Conservation (phyloP, 2,888 invertebrate genomes). For the Cactoblastis cactorum region DNA sequence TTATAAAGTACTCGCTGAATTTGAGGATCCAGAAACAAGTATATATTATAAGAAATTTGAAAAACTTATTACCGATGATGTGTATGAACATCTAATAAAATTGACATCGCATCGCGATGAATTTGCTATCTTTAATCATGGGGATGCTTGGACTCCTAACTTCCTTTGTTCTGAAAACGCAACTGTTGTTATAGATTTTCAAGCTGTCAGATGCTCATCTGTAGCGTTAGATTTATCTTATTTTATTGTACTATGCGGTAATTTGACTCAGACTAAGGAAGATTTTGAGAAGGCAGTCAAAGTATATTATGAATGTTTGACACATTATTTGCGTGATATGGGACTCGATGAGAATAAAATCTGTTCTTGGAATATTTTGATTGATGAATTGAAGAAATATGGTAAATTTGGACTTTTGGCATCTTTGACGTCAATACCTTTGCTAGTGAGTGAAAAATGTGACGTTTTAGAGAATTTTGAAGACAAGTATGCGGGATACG, state of each 20-base stretch:
- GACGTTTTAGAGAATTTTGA: conserved; percentile 34
- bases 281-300: conserved; percentile 39
- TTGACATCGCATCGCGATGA: conserved; percentile 28
- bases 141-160: conserved; percentile 51
- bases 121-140: conserved; percentile 43
- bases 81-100: conserved; percentile 37
- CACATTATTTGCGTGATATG: conserved; percentile 45
- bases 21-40: conserved; percentile 33
- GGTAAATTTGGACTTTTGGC: conserved; percentile 44
- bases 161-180: conserved; percentile 39
- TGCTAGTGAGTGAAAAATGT: conserved; percentile 38
- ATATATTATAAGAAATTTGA: conserved; percentile 43
- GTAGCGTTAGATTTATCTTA: conserved; percentile 41
- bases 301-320: conserved; percentile 36
- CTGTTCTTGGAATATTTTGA: conserved; percentile 34
- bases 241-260: conserved; percentile 35
- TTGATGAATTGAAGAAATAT: conserved; percentile 39
- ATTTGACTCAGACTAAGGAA: conserved; percentile 29
- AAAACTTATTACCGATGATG: conserved; percentile 31
- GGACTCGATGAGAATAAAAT: conserved; percentile 32
- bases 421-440: conserved; percentile 38
- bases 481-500: conserved; percentile 27
- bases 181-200: conserved; percentile 47
- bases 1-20: conserved; percentile 34
- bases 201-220: conserved; percentile 43